A percentile compares a stretch with the other conserved stretches of the same genome.
Evolutionary conservation across 2,888 invertebrate species (phyloP).

Genomic region (Pyrgus malvae): DNA sequence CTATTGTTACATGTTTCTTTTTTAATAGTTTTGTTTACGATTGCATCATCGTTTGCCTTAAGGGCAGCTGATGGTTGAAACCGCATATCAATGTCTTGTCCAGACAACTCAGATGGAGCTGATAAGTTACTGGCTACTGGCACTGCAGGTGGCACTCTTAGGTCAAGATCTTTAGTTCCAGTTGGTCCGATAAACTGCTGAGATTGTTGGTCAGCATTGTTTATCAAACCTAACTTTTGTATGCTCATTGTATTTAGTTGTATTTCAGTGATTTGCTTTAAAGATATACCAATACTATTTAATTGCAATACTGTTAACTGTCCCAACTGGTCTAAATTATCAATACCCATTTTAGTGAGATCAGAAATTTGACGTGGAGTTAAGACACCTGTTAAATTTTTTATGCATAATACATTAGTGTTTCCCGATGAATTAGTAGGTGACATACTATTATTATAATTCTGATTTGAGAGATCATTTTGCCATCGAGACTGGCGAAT

Average conservation of each 20-base stretch:
- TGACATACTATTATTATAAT: conserved; percentile 50
- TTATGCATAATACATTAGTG: conserved; percentile 76
- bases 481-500: conserved; percentile 77
- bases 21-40: conserved; percentile 39
- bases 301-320: conserved; percentile 83
- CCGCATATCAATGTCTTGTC: conserved; percentile 77
- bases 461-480: conserved; percentile 63
- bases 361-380: conserved; percentile 82
- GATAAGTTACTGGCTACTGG: conserved; percentile 49
- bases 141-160: conserved; percentile 66
- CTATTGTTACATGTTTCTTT: conserved; percentile 55
- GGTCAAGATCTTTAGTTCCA: conserved; percentile 68
- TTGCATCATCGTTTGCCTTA: conserved; percentile 45
- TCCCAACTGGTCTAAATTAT: conserved; percentile 82
- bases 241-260: conserved; percentile 83
- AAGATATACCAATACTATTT: conserved; percentile 82
- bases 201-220: conserved; percentile 50
- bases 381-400: conserved; percentile 81
- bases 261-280: conserved; percentile 83
- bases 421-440: conserved; percentile 51
- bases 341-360: conserved; percentile 81
- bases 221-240: conserved; percentile 78
- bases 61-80: conserved; percentile 56
- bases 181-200: conserved; percentile 48
- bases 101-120: conserved; percentile 58